Conservation (phyloP, 2,113 vertebrate genomes). For the Procavia capensis region DNA sequence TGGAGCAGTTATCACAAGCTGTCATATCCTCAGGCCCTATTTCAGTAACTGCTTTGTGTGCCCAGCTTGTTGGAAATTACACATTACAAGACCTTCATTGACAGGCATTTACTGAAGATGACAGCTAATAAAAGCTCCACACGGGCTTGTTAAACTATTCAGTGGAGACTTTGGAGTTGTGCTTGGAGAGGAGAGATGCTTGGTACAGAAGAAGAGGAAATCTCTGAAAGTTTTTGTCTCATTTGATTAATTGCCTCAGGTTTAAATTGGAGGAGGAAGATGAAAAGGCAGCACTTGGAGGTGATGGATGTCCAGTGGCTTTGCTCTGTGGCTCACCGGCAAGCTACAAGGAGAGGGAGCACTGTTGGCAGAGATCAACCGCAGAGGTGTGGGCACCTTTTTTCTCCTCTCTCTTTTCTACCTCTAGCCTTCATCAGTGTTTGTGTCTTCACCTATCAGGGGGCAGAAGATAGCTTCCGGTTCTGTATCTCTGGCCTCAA, state of each 20-base stretch:
- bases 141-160: constrained; percentile 18
- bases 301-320: not conserved
- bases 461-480: not conserved
- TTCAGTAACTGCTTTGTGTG: constrained; percentile 42
- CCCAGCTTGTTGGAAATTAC: constrained; percentile 13
- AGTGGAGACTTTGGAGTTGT: constrained; percentile 16
- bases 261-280: constrained; percentile 13
- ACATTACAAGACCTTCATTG: constrained; percentile 9
- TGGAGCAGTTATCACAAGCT: constrained; percentile 46
- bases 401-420: not conserved
- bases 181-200: not conserved
- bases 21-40: constrained; percentile 8
- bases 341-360: not conserved
- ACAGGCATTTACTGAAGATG: constrained; percentile 34
- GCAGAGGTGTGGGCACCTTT: accelerated
- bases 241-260: constrained; percentile 66
- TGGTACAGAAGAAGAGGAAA: constrained; percentile 35
- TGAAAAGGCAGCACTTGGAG: not conserved
- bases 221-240: constrained; percentile 30
- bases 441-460: not conserved
- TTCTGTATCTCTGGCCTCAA: not conserved
- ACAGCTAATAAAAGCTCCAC: constrained; percentile 56
- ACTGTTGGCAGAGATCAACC: not conserved
- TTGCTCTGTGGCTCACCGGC: accelerated
- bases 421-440: not conserved